A percentile compares a stretch with the other conserved stretches of the same genome.
phyloP scores from a whole-genome alignment of 2,888 invertebrate species.

The Dastarcus helophoroides region DNA sequence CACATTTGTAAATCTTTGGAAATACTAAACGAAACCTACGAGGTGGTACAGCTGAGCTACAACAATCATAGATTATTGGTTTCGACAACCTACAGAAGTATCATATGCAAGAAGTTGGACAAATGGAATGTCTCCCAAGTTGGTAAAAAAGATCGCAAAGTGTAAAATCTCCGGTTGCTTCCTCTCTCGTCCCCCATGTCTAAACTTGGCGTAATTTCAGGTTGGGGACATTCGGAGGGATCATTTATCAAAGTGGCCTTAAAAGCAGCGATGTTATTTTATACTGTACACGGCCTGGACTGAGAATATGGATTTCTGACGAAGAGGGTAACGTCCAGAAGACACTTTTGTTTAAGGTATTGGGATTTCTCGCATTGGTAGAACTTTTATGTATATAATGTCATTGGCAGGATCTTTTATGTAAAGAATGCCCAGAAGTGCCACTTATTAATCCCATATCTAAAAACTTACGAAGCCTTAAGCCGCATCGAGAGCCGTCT shows the following conservation, averaged over 20 bases:
- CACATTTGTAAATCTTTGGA: constrained; percentile 74
- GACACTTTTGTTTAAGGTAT: constrained; percentile 73
- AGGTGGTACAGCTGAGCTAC: constrained; percentile 77
- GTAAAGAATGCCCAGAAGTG: constrained; percentile 44
- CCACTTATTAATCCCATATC: constrained; percentile 60
- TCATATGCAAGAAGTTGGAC: constrained; percentile 58
- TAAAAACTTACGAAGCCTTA: constrained; percentile 30
- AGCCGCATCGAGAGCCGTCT: constrained; percentile 42
- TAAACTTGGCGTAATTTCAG: constrained; percentile 28
- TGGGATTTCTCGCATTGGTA: constrained; percentile 2
- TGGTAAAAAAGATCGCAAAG: constrained; percentile 78
- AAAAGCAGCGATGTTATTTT: constrained; percentile 42
- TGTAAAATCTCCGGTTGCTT: too few relatives aligned
- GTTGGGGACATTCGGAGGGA: constrained; percentile 53
- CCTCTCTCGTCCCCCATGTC: too few relatives aligned
- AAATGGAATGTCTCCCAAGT: constrained; percentile 66
- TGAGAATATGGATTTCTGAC: constrained; percentile 76
- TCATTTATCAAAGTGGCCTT: constrained; percentile 45
- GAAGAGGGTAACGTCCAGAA: constrained; percentile 64
- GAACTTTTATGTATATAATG: constrained; percentile 7
- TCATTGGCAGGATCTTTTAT: constrained; percentile 29
- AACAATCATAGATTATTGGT: constrained; percentile 61
- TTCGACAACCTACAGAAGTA: constrained; percentile 71
- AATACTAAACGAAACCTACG: constrained; percentile 72
- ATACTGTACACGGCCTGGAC: constrained; percentile 71